phyloP scores from a whole-genome alignment of 2,888 invertebrate species.

The Aphidius colemani region DNA sequence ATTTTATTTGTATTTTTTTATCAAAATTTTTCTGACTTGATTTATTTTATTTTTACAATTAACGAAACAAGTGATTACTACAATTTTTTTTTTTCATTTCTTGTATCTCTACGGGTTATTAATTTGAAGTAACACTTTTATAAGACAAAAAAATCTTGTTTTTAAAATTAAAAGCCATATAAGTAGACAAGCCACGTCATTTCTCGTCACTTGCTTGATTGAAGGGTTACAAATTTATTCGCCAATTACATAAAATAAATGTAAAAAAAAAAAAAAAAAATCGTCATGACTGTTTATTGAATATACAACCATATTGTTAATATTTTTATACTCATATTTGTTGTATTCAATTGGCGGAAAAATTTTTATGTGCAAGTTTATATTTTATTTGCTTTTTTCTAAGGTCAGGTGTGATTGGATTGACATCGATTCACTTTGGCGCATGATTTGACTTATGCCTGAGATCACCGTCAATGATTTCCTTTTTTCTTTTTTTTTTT shows the following conservation, averaged over 20 bases:
- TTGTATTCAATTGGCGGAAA: too few species aligned
- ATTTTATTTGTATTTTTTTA: too few species aligned
- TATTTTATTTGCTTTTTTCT: background rate
- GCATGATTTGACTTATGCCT: conserved; percentile 4
- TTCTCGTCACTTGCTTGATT: background rate
- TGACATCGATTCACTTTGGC: conserved; percentile 4
- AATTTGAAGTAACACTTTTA: background rate
- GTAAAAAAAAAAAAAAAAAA: background rate
- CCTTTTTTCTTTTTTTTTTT: background rate
- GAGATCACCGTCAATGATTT: conserved; percentile 8
- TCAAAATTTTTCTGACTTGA: too few species aligned
- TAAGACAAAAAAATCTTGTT: background rate
- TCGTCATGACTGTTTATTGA: too few species aligned
- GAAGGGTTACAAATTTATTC: conserved; percentile 5
- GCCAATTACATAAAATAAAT: conserved; percentile 11
- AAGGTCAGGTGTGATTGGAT: conserved; percentile 19
- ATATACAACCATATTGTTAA: too few species aligned
- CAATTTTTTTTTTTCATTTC: background rate
- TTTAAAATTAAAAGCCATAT: background rate
- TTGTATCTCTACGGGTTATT: background rate
- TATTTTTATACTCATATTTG: too few species aligned
- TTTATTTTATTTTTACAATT: too few species aligned
- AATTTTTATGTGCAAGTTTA: too few species aligned
- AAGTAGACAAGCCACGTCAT: background rate
- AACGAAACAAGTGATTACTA: background rate